These are phyloP conservation scores for Apotomis capreana DNA, from an alignment of 2,888 invertebrate species.

Conservation along the genomic window DNA sequence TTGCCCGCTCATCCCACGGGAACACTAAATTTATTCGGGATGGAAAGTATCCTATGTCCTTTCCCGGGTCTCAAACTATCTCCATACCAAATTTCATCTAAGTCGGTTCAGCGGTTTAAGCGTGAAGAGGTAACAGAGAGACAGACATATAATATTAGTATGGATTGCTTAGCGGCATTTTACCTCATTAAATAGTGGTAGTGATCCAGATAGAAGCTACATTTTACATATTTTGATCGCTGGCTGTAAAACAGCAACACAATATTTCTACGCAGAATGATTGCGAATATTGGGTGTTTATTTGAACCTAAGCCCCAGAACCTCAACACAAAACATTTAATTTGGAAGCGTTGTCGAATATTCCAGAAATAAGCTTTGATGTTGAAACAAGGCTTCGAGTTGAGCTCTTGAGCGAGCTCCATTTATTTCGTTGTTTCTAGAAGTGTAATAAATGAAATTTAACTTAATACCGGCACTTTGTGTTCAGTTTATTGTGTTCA, in stretches of 20 bases:
- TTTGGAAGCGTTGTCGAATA: neutral
- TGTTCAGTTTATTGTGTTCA: neutral
- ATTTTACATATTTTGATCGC: too few species aligned
- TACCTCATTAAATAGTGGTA: too few species aligned
- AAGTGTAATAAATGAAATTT: neutral
- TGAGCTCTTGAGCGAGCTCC: neutral
- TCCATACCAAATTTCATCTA: too few species aligned
- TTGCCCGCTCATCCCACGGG: too few species aligned
- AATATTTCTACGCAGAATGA: neutral
- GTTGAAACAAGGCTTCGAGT: neutral
- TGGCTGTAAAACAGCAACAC: neutral
- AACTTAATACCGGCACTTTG: neutral
- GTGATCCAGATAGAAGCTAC: too few species aligned
- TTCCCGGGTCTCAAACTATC: too few species aligned
- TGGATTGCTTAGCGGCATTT: too few species aligned
- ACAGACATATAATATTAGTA: too few species aligned
- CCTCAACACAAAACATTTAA: neutral
- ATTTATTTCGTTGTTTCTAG: neutral
- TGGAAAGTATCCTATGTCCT: too few species aligned
- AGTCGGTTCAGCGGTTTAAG: too few species aligned
- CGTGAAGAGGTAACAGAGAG: too few species aligned
- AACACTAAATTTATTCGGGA: too few species aligned
- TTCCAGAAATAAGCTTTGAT: neutral
- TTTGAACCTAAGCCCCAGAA: neutral
- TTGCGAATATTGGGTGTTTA: conserved; percentile 1